Conservation (phyloP, 2,888 invertebrate species). For the Boloria euphrosyne region DNA sequence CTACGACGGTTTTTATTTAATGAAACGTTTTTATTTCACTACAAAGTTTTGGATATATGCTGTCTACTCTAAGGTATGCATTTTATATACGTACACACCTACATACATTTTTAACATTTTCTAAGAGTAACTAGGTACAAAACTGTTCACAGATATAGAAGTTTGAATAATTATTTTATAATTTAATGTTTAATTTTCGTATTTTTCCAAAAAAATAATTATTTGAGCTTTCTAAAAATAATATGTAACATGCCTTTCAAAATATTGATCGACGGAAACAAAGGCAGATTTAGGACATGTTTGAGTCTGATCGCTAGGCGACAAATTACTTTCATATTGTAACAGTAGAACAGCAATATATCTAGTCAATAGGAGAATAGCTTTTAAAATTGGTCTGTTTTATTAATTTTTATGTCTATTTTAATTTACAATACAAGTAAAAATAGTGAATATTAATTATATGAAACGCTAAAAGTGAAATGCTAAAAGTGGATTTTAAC, state of each 20-base stretch:
- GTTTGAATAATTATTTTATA: too few species aligned
- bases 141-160: too few species aligned
- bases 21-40: too few species aligned
- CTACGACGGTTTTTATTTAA: too few species aligned
- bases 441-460: too few species aligned
- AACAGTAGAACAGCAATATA: constrained; percentile 1
- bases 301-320: constrained; percentile 66
- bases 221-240: not conserved
- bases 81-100: not conserved
- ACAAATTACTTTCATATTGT: constrained; percentile 40
- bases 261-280: constrained; percentile 42
- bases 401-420: not conserved
- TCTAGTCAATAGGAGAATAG: not conserved
- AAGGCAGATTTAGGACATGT: constrained; percentile 58
- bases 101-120: not conserved
- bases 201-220: not conserved
- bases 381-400: not conserved
- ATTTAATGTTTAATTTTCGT: too few species aligned
- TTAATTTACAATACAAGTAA: not conserved
- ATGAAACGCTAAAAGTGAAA: too few species aligned
- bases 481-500: too few species aligned
- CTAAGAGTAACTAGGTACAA: too few species aligned
- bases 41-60: constrained; percentile 38
- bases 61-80: constrained; percentile 47
- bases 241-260: not conserved